phyloP scores from a whole-genome alignment of 2,113 vertebrate species.

The Mirza zaza region DNA sequence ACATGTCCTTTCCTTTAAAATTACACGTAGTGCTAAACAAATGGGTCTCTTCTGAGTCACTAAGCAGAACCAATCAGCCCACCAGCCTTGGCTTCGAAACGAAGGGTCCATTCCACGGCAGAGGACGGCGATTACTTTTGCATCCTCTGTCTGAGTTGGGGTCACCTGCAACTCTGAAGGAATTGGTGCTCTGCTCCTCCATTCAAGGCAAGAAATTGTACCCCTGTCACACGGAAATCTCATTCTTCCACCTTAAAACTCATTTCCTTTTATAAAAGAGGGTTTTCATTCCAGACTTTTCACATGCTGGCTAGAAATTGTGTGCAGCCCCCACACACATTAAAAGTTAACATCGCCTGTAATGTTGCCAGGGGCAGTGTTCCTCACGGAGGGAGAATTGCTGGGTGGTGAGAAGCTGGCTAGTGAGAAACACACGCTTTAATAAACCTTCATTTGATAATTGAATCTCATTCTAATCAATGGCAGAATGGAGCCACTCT shows the following conservation, averaged over 20 bases:
- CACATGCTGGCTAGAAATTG: constrained; percentile 26
- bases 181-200: constrained; percentile 39
- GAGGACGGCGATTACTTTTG: constrained; percentile 19
- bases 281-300: constrained; percentile 35
- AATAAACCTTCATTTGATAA: constrained; percentile 28
- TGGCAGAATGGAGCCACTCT: not conserved
- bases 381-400: not conserved
- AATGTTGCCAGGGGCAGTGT: not conserved
- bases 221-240: constrained; percentile 37
- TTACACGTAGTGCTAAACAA: constrained; percentile 64
- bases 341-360: not conserved
- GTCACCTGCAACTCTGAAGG: constrained; percentile 5
- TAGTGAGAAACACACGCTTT: not conserved
- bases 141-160: not conserved
- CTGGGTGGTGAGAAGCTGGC: not conserved
- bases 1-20: constrained; percentile 64
- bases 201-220: constrained; percentile 53
- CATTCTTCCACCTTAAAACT: constrained; percentile 48
- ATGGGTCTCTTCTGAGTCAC: constrained; percentile 75
- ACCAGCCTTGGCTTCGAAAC: constrained; percentile 54
- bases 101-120: not conserved
- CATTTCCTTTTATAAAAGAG: constrained; percentile 57
- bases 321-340: not conserved
- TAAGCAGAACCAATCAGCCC: constrained; percentile 70
- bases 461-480: constrained; percentile 23